Conservation (phyloP, 2,888 invertebrate species). For the Chironomus riparius region DNA sequence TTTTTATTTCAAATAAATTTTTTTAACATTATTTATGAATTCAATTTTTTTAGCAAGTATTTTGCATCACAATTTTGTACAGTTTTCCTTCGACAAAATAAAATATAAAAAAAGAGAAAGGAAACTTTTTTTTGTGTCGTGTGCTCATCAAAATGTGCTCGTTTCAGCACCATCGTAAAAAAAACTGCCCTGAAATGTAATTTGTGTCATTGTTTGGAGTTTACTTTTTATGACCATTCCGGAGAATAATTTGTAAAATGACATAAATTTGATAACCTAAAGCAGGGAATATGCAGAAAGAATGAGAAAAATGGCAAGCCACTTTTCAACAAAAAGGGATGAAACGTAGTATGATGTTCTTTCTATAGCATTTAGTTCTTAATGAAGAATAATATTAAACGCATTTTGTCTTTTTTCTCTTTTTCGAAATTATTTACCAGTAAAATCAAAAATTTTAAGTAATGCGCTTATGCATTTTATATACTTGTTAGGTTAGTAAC, state of each 20-base stretch:
- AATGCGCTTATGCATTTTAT: too few species aligned
- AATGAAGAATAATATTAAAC: too few species aligned
- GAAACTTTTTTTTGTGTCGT: not conserved
- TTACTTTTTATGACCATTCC: slow-evolving; percentile 1
- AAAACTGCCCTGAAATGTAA: not conserved
- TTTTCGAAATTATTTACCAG: too few species aligned
- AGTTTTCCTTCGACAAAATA: not conserved
- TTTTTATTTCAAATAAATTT: slow-evolving; percentile 1
- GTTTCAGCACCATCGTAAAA: not conserved
- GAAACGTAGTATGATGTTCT: too few species aligned
- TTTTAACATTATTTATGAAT: not conserved
- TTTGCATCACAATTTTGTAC: slow-evolving; percentile 12
- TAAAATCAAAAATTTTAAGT: too few species aligned
- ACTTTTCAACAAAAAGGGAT: too few species aligned
- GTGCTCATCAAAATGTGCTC: not conserved
- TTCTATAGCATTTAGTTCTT: too few species aligned
- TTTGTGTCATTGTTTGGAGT: slow-evolving; percentile 3
- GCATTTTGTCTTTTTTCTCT: too few species aligned
- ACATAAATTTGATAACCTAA: slow-evolving; percentile 17
- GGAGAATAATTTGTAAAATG: not conserved
- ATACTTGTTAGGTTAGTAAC: too few species aligned
- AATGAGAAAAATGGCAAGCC: not conserved
- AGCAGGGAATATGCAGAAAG: not conserved
- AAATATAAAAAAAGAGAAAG: not conserved
- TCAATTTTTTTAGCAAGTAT: not conserved